Conservation (phyloP, 1,140 invertebrate species). For the Proctacanthus coquilletti region DNA sequence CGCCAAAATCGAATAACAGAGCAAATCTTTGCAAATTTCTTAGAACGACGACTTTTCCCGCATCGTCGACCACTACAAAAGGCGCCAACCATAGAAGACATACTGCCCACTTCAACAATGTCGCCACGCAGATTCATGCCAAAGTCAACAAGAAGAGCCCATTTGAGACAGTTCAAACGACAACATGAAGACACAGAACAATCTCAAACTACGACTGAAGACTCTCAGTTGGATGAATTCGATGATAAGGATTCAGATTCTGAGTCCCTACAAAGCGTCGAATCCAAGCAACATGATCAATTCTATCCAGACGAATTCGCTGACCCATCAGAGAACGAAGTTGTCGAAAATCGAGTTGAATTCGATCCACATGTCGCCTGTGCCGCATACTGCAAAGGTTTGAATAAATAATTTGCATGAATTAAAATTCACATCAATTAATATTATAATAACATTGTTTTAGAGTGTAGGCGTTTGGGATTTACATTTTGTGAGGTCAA, state of each 20-base stretch:
- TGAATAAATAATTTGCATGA: no score
- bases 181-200: constrained; percentile 12
- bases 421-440: no score
- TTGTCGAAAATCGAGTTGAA: no score
- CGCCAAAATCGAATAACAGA: constrained; percentile 54
- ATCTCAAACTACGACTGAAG: constrained; percentile 8
- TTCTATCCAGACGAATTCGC: constrained; percentile 30
- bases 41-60: constrained; percentile 44
- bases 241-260: constrained; percentile 18
- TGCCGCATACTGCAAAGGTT: no score
- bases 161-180: constrained; percentile 12
- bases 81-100: constrained; percentile 41
- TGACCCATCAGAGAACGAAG: constrained; percentile 25
- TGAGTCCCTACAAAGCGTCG: constrained; percentile 42
- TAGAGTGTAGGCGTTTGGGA: no score
- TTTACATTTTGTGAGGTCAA: no score
- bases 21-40: constrained; percentile 51
- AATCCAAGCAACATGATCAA: constrained; percentile 41
- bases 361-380: no score
- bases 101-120: constrained; percentile 29
- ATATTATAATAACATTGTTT: no score
- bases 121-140: constrained; percentile 19
- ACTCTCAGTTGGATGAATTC: neutral
- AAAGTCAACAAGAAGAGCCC: constrained; percentile 7
- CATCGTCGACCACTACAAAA: constrained; percentile 32